Conservation (phyloP, 1,140 invertebrate genomes). For the Caenorhabditis brenneri region DNA sequence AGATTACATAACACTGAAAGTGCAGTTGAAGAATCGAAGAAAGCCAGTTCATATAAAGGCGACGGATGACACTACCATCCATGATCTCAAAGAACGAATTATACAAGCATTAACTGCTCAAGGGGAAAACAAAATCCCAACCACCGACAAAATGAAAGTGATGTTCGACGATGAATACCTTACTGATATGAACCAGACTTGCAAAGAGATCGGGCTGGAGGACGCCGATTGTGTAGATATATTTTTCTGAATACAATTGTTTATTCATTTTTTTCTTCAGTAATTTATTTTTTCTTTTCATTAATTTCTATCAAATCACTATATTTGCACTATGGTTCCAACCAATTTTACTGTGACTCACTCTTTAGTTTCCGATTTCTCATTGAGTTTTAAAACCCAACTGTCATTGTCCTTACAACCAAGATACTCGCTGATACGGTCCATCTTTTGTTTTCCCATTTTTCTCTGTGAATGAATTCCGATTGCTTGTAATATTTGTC, state of each 20-base stretch:
- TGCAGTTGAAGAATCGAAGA: background rate
- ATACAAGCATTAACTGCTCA: background rate
- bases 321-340: too few species aligned
- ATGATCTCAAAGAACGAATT: background rate
- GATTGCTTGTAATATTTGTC: background rate
- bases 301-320: too few species aligned
- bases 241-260: background rate
- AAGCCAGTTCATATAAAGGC: background rate
- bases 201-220: background rate
- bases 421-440: background rate
- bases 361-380: too few species aligned
- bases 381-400: too few species aligned
- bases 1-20: background rate
- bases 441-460: background rate
- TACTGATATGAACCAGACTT: background rate
- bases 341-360: too few species aligned
- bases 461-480: background rate
- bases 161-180: background rate
- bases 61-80: background rate
- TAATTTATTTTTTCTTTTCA: too few species aligned
- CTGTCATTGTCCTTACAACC: too few species aligned
- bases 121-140: background rate
- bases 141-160: background rate
- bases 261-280: background rate
- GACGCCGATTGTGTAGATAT: slow-evolving; percentile 1